Evolutionary conservation across 2,888 invertebrate species (phyloP).

Genomic region (Phortica okadai): DNA sequence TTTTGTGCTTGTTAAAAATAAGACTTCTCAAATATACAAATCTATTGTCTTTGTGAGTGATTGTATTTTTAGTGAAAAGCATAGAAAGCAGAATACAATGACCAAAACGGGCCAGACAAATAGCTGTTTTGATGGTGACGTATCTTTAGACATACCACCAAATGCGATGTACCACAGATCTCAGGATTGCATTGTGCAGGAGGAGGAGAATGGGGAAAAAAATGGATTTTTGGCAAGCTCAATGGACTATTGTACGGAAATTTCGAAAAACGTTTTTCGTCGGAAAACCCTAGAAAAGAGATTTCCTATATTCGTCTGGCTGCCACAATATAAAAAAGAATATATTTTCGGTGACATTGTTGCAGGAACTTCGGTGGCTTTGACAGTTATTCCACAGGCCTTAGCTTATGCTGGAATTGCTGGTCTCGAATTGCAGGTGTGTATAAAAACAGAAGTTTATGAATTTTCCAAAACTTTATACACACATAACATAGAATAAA

Average conservation of each 20-base stretch:
- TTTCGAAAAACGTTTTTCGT: constrained; percentile 79
- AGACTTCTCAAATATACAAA: too few relatives aligned
- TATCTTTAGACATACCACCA: constrained; percentile 74
- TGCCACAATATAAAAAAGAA: constrained; percentile 85
- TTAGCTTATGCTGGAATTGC: constrained; percentile 89
- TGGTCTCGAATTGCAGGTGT: constrained; percentile 83
- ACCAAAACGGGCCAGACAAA: constrained; percentile 59
- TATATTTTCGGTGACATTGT: constrained; percentile 91
- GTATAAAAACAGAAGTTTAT: constrained; percentile 36
- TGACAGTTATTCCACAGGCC: constrained; percentile 84
- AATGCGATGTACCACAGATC: constrained; percentile 73
- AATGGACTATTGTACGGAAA: constrained; percentile 55
- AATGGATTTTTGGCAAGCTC: constrained; percentile 45
- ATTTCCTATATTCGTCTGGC: constrained; percentile 86
- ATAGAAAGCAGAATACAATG: constrained; percentile 41
- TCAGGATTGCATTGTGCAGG: constrained; percentile 77
- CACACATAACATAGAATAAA: not conserved
- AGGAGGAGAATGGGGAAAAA: constrained; percentile 66
- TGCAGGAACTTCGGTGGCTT: constrained; percentile 92
- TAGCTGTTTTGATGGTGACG: constrained; percentile 64
- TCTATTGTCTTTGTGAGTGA: too few relatives aligned
- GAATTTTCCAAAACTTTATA: not conserved
- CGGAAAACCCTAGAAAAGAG: constrained; percentile 85
- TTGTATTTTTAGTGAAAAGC: not conserved
- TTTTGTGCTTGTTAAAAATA: not conserved